Conservation (phyloP, 23 tunicate species). For the Oikopleura vanhoeffeni region DNA sequence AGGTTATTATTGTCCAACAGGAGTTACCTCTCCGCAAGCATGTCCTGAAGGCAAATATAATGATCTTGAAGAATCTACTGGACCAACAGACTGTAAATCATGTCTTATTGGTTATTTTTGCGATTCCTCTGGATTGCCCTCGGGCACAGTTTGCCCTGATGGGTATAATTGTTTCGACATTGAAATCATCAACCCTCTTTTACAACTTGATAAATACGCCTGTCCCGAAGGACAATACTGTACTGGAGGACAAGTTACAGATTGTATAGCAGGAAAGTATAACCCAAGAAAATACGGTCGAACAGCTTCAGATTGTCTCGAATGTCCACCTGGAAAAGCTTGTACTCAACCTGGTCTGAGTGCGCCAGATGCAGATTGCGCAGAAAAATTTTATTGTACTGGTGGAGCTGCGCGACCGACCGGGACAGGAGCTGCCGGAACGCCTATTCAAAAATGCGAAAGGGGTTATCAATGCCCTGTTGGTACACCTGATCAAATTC, state of each 20-base stretch:
- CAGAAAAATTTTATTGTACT: slow-evolving; percentile 63
- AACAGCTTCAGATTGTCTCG: slow-evolving; percentile 27
- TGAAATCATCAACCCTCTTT: slow-evolving; percentile 21
- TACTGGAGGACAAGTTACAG: slow-evolving; percentile 21
- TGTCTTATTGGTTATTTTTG: neutral
- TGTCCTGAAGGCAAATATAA: neutral
- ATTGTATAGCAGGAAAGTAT: slow-evolving; percentile 54
- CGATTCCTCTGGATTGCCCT: neutral
- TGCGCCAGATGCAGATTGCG: slow-evolving; percentile 37
- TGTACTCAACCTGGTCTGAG: slow-evolving; percentile 29
- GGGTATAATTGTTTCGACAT: slow-evolving; percentile 41
- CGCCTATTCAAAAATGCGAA: slow-evolving; percentile 19
- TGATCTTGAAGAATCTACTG: neutral
- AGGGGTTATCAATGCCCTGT: neutral
- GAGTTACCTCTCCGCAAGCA: slow-evolving; percentile 21
- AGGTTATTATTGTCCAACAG: slow-evolving; percentile 42
- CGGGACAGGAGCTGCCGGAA: slow-evolving; percentile 14
- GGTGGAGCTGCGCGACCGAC: slow-evolving; percentile 31
- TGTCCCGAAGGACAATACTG: slow-evolving; percentile 62
- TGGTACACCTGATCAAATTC: neutral
- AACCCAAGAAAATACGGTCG: slow-evolving; percentile 12
- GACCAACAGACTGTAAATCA: neutral
- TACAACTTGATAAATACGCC: slow-evolving; percentile 29
- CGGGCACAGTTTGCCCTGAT: slow-evolving; percentile 26
- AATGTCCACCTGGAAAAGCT: slow-evolving; percentile 34